A percentile compares a stretch with the other conserved stretches of the same genome.
Evolutionary conservation across 2,888 invertebrate species (phyloP).

Genomic region (Cheilosia urbana): DNA sequence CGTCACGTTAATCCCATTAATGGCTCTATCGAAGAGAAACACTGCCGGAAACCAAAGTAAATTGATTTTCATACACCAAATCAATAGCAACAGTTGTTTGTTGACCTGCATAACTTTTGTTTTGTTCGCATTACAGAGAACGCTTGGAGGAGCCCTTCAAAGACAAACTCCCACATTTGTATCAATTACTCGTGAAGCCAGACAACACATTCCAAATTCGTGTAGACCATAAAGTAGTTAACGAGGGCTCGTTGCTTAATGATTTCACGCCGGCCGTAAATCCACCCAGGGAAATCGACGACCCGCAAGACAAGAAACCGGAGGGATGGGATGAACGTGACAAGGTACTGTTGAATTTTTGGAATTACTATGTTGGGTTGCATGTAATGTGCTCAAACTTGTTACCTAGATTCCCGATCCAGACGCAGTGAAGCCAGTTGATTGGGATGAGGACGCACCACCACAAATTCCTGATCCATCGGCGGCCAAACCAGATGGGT

Average conservation of each 20-base stretch:
- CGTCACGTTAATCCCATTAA: conserved; percentile 97
- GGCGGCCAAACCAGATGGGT: conserved; percentile 94
- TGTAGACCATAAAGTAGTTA: conserved; percentile 93
- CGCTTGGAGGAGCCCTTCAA: conserved; percentile 94
- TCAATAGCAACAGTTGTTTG: conserved; percentile 47
- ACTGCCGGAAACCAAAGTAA: conserved; percentile 94
- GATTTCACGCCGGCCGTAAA: conserved; percentile 97
- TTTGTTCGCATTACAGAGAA: conserved; percentile 84
- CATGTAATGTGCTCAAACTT: background rate
- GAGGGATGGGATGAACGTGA: conserved; percentile 98
- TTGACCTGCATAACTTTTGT: conserved; percentile 68
- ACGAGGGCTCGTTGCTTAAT: conserved; percentile 93
- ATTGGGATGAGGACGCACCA: conserved; percentile 98
- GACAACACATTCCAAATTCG: conserved; percentile 92
- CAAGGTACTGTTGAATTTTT: conserved; percentile 83
- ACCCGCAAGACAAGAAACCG: conserved; percentile 93
- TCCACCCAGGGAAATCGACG: conserved; percentile 97
- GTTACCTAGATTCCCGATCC: conserved; percentile 91
- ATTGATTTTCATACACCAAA: conserved; percentile 41
- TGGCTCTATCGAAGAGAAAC: conserved; percentile 96
- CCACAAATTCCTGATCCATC: conserved; percentile 93
- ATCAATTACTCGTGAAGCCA: conserved; percentile 90
- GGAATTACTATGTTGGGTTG: too few species aligned
- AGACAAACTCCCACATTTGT: conserved; percentile 96
- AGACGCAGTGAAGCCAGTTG: conserved; percentile 94